phyloP scores from a whole-genome alignment of 2,113 vertebrate genomes.

The Corythornis vintsioides region DNA sequence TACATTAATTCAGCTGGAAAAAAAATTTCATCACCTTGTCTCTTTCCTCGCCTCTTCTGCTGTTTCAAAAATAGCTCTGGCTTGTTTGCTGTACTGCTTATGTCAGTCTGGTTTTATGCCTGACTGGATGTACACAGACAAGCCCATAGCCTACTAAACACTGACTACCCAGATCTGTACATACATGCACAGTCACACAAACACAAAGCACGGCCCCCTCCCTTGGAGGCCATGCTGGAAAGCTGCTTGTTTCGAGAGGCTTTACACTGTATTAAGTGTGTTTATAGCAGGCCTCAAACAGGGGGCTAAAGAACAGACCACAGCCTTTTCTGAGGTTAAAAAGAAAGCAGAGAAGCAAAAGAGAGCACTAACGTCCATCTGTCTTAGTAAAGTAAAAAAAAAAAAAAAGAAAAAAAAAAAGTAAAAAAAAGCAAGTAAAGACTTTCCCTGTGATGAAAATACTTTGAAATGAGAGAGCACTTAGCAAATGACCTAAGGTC shows the following conservation, averaged over 20 bases:
- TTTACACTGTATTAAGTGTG: background rate
- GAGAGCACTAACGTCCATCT: background rate
- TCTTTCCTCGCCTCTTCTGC: conserved; percentile 25
- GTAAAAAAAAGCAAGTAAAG: background rate
- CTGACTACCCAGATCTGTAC: background rate
- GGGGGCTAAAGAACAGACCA: background rate
- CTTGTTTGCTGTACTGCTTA: conserved; percentile 27
- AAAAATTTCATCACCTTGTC: conserved; percentile 40
- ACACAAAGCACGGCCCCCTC: conserved; percentile 6
- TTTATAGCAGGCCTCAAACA: background rate
- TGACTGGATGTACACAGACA: conserved; percentile 12
- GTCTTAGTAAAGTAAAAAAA: background rate
- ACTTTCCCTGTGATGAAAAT: background rate
- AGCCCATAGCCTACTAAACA: background rate
- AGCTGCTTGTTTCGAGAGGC: background rate
- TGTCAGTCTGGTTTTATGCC: conserved; percentile 60
- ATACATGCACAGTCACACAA: conserved; percentile 2
- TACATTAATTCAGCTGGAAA: conserved; percentile 22
- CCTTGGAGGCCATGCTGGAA: background rate
- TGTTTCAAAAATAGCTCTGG: conserved; percentile 53
- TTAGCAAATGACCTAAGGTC: background rate
- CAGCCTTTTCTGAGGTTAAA: background rate
- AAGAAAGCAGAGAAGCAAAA: background rate
- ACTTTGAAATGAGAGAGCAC: background rate
- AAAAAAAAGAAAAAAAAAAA: too few species aligned